Base-by-base conservation (phyloP, 2,113 vertebrate genomes). In the Galemys pyrenaicus region DNA sequence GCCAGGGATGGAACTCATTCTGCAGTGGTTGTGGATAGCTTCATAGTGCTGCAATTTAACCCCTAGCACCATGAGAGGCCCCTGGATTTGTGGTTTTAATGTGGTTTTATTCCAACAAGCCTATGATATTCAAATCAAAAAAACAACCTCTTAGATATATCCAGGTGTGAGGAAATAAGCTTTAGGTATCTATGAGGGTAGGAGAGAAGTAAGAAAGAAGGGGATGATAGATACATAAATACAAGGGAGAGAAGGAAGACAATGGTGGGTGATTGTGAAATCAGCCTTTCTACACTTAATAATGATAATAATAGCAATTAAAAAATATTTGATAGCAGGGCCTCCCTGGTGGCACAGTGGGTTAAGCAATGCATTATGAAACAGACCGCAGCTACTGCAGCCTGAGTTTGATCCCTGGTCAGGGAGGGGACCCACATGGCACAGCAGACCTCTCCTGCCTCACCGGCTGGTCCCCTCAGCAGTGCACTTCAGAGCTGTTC, bases 41-140 rank as follows among this genome's bases (percentile, higher is more conserved):
- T n/a, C n/a, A n/a, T n/a, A n/a, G n/a, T n/a, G n/a, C n/a, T n/a
- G n/a, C n/a, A n/a, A n/a, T n/a, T n/a, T n/a, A n/a, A n/a, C n/a
- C n/a, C n/a, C n/a, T n/a, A n/a, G n/a, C n/a, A n/a, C n/a, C n/a
- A n/a, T n/a, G n/a, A n/a, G n/a, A n/a, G n/a, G n/a, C n/a, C n/a
- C n/a, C n/a, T n/a, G n/a, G n/a, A 68, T 22, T 77, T 78, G 51
- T 84, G 54, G 88, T 5, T 89, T 95, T 79, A 28, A 74, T 77
- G 26, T 16, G 54, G 6, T 49, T 49, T 91, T 75, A 68, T 24
- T 64, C n/a, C 37, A 51, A 44, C 20, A 84, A 84, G 64, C 28
- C 32, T 80, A 49, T 60, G 30, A 32, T 19, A 22, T 49, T 49
- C 7, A 49, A 49, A 49, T 49, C 46, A 49, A 49, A 10, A 12